These are phyloP conservation scores for Hyaena hyaena DNA, from an alignment of 2,113 vertebrate genomes.

Conservation along the genomic window DNA sequence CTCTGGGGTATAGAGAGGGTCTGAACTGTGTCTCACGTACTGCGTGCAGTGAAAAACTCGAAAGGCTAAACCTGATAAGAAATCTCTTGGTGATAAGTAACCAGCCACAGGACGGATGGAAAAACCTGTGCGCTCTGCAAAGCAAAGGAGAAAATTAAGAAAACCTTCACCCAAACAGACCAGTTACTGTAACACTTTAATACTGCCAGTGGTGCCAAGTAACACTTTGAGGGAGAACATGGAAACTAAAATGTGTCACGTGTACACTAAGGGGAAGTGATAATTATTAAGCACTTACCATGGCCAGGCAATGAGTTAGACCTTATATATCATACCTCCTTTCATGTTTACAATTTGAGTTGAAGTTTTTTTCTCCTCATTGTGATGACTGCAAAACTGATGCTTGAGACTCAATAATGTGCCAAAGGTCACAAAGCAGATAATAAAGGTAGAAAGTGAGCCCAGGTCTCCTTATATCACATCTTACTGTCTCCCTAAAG, in stretches of 20 bases:
- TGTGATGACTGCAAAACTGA: conserved; percentile 16
- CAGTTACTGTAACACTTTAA: neutral
- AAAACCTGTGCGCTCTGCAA: conserved; percentile 95
- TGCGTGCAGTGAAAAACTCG: conserved; percentile 99
- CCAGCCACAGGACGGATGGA: conserved; percentile 97
- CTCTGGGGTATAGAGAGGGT: conserved; percentile 98
- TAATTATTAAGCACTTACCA: neutral
- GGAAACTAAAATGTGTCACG: neutral
- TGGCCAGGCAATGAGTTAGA: neutral
- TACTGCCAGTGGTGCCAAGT: neutral
- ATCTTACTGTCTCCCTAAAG: neutral
- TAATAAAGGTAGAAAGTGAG: neutral
- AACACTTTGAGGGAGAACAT: neutral
- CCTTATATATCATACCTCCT: neutral
- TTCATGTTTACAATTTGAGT: neutral
- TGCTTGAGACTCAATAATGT: neutral
- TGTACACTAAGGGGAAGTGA: neutral
- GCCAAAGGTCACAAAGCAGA: neutral
- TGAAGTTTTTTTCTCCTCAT: neutral
- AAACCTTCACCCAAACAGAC: neutral
- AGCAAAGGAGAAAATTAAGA: conserved; percentile 49
- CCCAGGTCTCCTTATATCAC: neutral
- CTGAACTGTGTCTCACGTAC: conserved; percentile 97
- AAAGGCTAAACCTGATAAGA: conserved; percentile 97
- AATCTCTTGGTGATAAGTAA: conserved; percentile 97